Base-by-base conservation (phyloP, 2,888 invertebrate genomes). In the Drosophila dives region DNA sequence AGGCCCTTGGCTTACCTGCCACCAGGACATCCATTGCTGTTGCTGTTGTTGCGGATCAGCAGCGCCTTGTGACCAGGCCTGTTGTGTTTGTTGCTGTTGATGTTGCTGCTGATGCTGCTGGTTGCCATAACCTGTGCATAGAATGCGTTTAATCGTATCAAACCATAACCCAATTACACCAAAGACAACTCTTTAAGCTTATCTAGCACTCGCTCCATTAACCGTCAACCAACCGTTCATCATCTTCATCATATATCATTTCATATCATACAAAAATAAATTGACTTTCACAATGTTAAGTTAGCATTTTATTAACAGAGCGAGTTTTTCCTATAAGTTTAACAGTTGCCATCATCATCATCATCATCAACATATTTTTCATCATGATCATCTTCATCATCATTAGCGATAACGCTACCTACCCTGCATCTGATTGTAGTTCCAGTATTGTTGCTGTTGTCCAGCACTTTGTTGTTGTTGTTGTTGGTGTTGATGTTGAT, bases 21-120 rank as follows among this genome's bases (percentile, higher is more conserved):
- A 93, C 92, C 92, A 93, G 80, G 92, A 89, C 91, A 91, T 91
- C 93, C 93, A 93, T 75, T 92, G 91, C 53, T 92, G 92, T 74
- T 92, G 92, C 72, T 92, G 86, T 55, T 81, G 92, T 68, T 90
- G 89, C 40, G 90, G 90, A 82, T 92, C 92, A 50, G 92, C 90
- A 51, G 92, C 90, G 66, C 82, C 82, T 72, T 91, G 88, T 55
- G 54, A 17, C 92, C 92, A 92, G 62, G 91, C 87, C 64, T 91
- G 91, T 72, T 91, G 92, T 70, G 92, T 80, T 55, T 92, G 92
- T 72, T 92, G 92, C 70, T 92, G 85, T 50, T 81, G 92, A 69
- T 89, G 89, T 38, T 74, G 56, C 64, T 90, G 88, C 72, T 92
- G 84, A 45, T 79, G 92, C 71, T 91, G 91, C 60, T 91, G 91